These are phyloP conservation scores for Amphiprion ocellaris DNA, from an alignment of 2,113 vertebrate genomes.

Conservation along the genomic window DNA sequence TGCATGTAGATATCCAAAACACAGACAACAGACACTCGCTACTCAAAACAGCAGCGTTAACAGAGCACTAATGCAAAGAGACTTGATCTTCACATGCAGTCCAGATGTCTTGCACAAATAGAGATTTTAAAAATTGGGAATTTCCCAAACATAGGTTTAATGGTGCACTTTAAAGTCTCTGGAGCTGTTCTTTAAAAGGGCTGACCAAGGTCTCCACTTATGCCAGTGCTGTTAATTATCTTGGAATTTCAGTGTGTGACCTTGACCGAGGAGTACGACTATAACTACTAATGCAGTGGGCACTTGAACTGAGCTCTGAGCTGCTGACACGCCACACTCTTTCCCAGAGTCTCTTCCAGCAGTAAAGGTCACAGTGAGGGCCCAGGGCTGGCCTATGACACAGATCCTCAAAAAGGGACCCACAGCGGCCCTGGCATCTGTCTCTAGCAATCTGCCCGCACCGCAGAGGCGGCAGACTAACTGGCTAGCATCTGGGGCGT, in stretches of 20 bases:
- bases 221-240: conserved; percentile 39
- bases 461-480: conserved; percentile 75
- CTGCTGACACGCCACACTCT: conserved; percentile 56
- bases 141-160: conserved; percentile 9
- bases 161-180: conserved; percentile 11
- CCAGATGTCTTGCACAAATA: conserved; percentile 24
- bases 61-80: conserved; percentile 32
- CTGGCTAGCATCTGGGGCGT: conserved; percentile 81
- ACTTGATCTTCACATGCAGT: conserved; percentile 27
- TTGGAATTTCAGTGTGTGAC: conserved; percentile 36
- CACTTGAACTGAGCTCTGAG: conserved; percentile 64
- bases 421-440: conserved; percentile 84
- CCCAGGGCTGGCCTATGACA: conserved; percentile 80
- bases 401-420: conserved; percentile 80
- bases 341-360: conserved; percentile 70
- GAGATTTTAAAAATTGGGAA: neutral
- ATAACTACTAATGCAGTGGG: conserved; percentile 30
- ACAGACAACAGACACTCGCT: conserved; percentile 49
- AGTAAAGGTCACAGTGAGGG: conserved; percentile 81
- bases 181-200: conserved; percentile 2
- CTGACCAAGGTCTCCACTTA: conserved; percentile 23
- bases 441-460: conserved; percentile 81
- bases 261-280: conserved; percentile 45
- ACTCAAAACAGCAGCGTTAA: conserved; percentile 44
- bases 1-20: conserved; percentile 48